These are phyloP conservation scores for Porites evermanni DNA, from an alignment of 92 coral and sea anemone genomes.

Conservation along the genomic window DNA sequence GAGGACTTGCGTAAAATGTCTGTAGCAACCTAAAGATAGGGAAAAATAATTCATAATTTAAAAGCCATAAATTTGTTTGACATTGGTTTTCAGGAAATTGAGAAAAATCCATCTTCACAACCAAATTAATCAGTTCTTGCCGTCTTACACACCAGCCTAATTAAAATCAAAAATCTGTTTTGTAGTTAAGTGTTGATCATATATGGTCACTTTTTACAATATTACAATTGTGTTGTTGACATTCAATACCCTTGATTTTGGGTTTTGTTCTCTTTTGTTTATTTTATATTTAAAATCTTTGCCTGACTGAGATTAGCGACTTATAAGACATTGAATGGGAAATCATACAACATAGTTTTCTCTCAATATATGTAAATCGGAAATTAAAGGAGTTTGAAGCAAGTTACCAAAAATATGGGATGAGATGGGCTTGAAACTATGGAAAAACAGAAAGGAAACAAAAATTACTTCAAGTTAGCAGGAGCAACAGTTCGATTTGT, in stretches of 20 bases:
- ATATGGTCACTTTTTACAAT: constrained; percentile 14
- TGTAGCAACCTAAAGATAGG: constrained; percentile 32
- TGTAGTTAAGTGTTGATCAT: constrained; percentile 20
- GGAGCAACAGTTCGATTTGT: constrained; percentile 12
- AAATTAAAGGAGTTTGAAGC: constrained; percentile 15
- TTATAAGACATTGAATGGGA: background rate
- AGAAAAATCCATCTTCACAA: constrained; percentile 21
- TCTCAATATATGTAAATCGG: constrained; percentile 19
- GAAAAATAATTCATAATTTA: constrained; percentile 13
- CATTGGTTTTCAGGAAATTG: constrained; percentile 6
- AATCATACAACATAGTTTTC: background rate
- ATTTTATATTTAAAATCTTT: constrained; percentile 18
- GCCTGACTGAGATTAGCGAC: constrained; percentile 15
- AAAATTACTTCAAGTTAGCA: background rate
- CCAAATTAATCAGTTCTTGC: constrained; percentile 23
- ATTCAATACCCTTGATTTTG: constrained; percentile 28
- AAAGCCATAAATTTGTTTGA: constrained; percentile 15
- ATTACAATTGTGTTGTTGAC: constrained; percentile 19
- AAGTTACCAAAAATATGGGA: constrained; percentile 29
- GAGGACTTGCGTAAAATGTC: constrained; percentile 32
- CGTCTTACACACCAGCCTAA: constrained; percentile 22
- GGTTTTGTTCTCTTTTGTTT: constrained; percentile 18
- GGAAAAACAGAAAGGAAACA: constrained; percentile 23
- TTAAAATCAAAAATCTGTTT: constrained; percentile 2
- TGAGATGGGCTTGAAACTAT: constrained; percentile 11